Conservation (phyloP, 2,888 invertebrate species). For the Rhagonycha fulva region DNA sequence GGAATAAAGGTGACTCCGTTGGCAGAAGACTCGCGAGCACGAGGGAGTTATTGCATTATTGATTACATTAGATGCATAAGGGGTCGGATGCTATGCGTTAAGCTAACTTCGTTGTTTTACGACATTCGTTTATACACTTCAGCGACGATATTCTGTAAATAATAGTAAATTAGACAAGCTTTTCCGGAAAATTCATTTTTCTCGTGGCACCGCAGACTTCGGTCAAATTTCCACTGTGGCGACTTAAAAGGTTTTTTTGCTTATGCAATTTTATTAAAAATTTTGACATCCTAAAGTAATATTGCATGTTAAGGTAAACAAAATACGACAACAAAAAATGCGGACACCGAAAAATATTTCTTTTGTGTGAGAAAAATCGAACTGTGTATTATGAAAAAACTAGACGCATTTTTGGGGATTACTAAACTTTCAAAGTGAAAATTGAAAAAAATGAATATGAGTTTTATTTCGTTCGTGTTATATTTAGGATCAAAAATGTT, state of each 20-base stretch:
- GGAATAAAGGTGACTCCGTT: too few species aligned
- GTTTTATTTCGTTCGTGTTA: not conserved
- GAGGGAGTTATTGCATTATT: not conserved
- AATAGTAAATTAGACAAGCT: not conserved
- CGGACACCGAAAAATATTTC: not conserved
- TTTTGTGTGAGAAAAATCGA: not conserved
- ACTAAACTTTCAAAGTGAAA: not conserved
- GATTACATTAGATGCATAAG: not conserved
- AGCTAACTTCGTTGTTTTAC: not conserved
- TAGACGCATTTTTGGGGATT: not conserved
- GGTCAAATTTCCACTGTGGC: too few species aligned
- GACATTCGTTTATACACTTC: not conserved
- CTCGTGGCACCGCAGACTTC: not conserved
- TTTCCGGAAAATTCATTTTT: not conserved
- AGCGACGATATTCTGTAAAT: not conserved
- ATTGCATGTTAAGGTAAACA: not conserved
- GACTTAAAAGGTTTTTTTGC: not conserved
- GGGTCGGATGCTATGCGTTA: not conserved
- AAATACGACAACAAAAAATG: not conserved
- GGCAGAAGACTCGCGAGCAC: not conserved
- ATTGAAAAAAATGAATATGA: not conserved
- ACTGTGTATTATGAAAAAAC: not conserved
- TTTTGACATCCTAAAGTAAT: not conserved
- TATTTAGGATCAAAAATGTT: not conserved
- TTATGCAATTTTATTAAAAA: not conserved